phyloP scores from a whole-genome alignment of 2,888 invertebrate genomes.

The Drymonia ruficornis region DNA sequence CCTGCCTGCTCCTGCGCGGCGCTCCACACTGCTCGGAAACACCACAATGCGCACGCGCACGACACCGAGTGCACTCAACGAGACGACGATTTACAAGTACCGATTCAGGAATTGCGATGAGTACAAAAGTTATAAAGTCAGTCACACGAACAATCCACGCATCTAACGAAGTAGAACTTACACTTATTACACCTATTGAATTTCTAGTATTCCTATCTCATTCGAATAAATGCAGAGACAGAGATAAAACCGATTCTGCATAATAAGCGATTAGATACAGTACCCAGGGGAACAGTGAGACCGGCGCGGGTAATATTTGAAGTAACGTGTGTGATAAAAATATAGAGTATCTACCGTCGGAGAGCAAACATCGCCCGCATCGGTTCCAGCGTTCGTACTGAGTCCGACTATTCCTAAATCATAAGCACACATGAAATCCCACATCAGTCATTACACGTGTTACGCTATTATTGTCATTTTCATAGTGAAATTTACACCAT shows the following conservation, averaged over 20 bases:
- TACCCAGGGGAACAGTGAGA: constrained; percentile 25
- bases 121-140: constrained; percentile 47
- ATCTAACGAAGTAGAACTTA: constrained; percentile 36
- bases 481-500: constrained; percentile 73
- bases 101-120: constrained; percentile 46
- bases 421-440: constrained; percentile 49
- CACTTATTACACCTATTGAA: constrained; percentile 52
- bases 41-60: background rate
- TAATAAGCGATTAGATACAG: constrained; percentile 49
- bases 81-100: constrained; percentile 35
- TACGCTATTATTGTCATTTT: constrained; percentile 71
- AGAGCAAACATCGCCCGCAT: constrained; percentile 16
- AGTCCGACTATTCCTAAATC: constrained; percentile 46
- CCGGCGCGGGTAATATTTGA: constrained; percentile 24
- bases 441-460: constrained; percentile 61
- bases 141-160: constrained; percentile 42
- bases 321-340: constrained; percentile 11
- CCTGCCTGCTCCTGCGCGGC: background rate
- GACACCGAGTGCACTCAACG: constrained; percentile 18
- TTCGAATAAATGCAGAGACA: constrained; percentile 81
- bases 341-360: background rate
- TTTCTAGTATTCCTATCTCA: constrained; percentile 64
- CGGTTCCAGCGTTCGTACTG: constrained; percentile 39
- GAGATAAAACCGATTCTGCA: constrained; percentile 62
- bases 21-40: constrained; percentile 7